Evolutionary conservation across 2,888 invertebrate species (phyloP).

Genomic region (Tridacna crocea): DNA sequence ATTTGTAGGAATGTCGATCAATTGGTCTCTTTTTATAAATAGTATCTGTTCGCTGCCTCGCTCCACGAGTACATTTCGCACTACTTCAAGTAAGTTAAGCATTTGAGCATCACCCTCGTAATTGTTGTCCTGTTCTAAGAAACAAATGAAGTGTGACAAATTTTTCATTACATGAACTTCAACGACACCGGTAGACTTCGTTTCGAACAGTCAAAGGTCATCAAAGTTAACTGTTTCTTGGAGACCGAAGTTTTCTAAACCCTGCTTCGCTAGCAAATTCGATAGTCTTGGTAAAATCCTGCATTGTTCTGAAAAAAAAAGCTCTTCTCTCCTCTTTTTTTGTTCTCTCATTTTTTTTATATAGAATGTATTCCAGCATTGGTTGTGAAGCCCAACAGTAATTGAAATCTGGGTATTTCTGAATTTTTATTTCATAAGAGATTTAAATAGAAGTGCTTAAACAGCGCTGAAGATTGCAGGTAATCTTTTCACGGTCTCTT

Average conservation of each 20-base stretch:
- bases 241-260: neutral
- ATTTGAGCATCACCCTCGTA: neutral
- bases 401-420: constrained; percentile 28
- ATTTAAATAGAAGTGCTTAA: constrained; percentile 35
- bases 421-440: constrained; percentile 19
- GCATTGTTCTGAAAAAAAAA: constrained; percentile 26
- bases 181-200: neutral
- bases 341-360: constrained; percentile 24
- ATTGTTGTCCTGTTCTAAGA: neutral
- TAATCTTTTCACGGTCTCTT: neutral
- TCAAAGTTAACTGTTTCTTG: neutral
- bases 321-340: neutral
- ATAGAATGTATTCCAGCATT: constrained; percentile 23
- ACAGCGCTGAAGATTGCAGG: constrained; percentile 24
- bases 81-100: neutral
- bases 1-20: neutral
- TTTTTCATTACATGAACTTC: no score
- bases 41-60: neutral
- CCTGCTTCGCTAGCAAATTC: neutral
- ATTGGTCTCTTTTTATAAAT: neutral
- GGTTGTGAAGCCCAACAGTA: constrained; percentile 26
- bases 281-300: constrained; percentile 23
- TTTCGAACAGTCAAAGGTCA: neutral
- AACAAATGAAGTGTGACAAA: neutral
- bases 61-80: neutral